Percentiles rank a stretch among this genome's conserved stretches.
These are phyloP conservation scores for Orchesellides sinensis DNA, from an alignment of 2,888 invertebrate species.

Conservation along the genomic window DNA sequence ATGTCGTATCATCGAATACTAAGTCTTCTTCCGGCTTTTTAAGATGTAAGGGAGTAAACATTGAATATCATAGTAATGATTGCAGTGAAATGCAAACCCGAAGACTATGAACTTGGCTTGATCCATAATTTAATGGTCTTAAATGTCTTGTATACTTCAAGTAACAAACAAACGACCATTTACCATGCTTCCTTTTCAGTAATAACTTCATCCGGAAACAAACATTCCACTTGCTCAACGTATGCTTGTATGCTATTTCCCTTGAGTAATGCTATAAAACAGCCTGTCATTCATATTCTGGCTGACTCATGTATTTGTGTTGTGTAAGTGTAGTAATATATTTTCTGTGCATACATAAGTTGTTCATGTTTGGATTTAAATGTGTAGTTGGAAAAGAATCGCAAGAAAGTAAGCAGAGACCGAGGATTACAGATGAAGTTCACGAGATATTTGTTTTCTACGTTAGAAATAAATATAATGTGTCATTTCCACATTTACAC, in stretches of 20 bases:
- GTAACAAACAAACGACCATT: conserved; percentile 23
- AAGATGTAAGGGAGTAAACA: background rate
- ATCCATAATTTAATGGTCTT: conserved; percentile 41
- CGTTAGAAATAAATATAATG: too few species aligned
- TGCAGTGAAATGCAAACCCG: background rate
- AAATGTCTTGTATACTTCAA: conserved; percentile 20
- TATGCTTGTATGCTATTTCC: conserved; percentile 4
- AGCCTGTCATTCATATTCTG: conserved; percentile 21
- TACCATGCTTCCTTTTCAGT: conserved; percentile 16
- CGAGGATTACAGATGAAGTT: conserved; percentile 4
- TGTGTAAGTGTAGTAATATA: too few species aligned
- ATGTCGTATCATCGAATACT: background rate
- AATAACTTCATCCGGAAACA: conserved; percentile 6
- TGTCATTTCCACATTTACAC: conserved; percentile 16
- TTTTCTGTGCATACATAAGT: too few species aligned
- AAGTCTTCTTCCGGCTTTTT: conserved; percentile 26
- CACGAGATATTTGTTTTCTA: background rate
- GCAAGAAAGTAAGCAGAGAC: too few species aligned
- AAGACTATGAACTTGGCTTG: conserved; percentile 38
- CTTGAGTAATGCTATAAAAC: background rate
- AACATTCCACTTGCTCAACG: conserved; percentile 28
- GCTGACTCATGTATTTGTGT: too few species aligned
- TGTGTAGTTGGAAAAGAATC: too few species aligned
- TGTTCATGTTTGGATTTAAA: too few species aligned
- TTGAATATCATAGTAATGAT: background rate